Base-by-base conservation (phyloP, 1,140 invertebrate genomes). In the Caenorhabditis inopinata region DNA sequence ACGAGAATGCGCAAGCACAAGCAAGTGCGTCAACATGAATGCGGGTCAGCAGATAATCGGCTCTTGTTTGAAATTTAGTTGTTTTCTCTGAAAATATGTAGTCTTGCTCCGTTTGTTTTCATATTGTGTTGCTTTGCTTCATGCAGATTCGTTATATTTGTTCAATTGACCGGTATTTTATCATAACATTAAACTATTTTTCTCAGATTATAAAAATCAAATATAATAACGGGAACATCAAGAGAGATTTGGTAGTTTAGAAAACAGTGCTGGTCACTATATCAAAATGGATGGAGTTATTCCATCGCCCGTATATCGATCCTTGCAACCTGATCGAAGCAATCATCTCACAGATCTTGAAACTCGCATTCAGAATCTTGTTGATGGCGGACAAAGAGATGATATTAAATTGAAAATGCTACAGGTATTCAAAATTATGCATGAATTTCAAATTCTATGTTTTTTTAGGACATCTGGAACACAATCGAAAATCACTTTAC, bases 351-450 rank as follows among this genome's bases (percentile, higher is more conserved):
- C n/a, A 38, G 58, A 68, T 1, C 21, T 78, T 5, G 76, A 78
- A 23, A 45, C 21, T 6, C 14, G 38, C 5, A 74, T 62, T 32
- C 62, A 75, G 18, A 79, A 16, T 29, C 42, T 79, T 23, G 32
- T 21, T 1, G 62, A 79, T 74, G 16, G 18, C 12, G 23, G n/a
- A 21, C 48, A 74, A 38, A 23, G 45, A 35, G 78, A 79, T 38
- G 78, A 79, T 45, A 46, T 68, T 21, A 79, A 79, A 74, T 27
- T 79, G 51, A 73, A 45, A 58, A 25, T 45, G 21, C n/a, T 79
- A 16, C 62, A 79, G 46, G 78, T 79, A 16, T 16, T 3, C 6
- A 16, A 45, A 45, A n/a, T 25, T 5, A 29, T 23, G 62, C 18
- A 5, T 16, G 5, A 25, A 32, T 6, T 74, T 1, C 9, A 35